Conservation (phyloP, 2,888 invertebrate species). For the Prenolepis imparis region DNA sequence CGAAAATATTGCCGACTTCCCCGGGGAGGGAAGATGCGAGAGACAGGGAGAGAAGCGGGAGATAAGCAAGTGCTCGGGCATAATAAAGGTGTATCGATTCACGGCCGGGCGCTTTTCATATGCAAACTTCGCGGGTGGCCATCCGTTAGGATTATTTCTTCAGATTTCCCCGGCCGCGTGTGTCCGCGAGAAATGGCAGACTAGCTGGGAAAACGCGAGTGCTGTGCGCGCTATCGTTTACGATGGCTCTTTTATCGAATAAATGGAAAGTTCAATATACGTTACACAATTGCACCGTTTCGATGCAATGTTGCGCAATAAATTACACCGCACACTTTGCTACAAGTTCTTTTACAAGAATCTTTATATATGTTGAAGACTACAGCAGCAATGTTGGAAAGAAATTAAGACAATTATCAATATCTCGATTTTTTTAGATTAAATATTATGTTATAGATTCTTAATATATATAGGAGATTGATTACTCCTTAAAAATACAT, state of each 20-base stretch:
- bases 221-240: background rate
- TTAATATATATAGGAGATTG: background rate
- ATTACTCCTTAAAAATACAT: background rate
- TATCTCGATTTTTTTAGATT: background rate
- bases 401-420: background rate
- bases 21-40: constrained; percentile 66
- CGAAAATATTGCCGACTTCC: constrained; percentile 85
- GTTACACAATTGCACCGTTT: background rate
- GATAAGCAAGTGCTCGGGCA: constrained; percentile 83
- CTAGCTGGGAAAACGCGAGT: background rate
- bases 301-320: background rate
- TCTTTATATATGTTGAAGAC: background rate
- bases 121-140: constrained; percentile 84
- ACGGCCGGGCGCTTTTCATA: constrained; percentile 83
- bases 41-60: constrained; percentile 66
- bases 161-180: constrained; percentile 71
- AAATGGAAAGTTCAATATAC: constrained; percentile 5
- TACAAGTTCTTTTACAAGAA: background rate
- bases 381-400: background rate
- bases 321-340: background rate
- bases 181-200: constrained; percentile 51
- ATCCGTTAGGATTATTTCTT: constrained; percentile 86
- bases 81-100: constrained; percentile 86
- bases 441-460: background rate
- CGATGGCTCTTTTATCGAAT: background rate